Conservation (phyloP, 2,113 vertebrate species). For the Trematomus loennbergii region DNA sequence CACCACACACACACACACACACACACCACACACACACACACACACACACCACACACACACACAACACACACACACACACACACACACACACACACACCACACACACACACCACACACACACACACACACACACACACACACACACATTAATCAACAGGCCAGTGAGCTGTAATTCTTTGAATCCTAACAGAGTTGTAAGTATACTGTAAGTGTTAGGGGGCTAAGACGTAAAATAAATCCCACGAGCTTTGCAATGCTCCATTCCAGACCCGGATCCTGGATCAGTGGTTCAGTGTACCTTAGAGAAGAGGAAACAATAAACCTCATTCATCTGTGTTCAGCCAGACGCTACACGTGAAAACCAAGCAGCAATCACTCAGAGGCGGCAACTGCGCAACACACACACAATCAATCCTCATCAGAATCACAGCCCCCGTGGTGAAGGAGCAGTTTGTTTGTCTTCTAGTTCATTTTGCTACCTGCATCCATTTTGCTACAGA, state of each 20-base stretch:
- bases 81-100: conserved; percentile 15
- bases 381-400: conserved; percentile 31
- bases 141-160: not conserved
- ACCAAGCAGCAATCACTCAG: conserved; percentile 24
- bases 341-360: not conserved
- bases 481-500: conserved; percentile 12
- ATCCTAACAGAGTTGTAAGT: conserved; percentile 31
- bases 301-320: conserved; percentile 33
- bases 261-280: conserved; percentile 20
- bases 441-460: conserved; percentile 47
- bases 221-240: conserved; percentile 48
- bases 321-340: conserved; percentile 46
- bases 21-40: not conserved
- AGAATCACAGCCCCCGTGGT: conserved; percentile 11
- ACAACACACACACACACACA: conserved; percentile 16
- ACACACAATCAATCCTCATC: conserved; percentile 66
- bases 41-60: conserved; percentile 5
- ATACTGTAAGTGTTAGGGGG: not conserved
- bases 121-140: conserved; percentile 16
- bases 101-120: conserved; percentile 8
- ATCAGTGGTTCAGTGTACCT: conserved; percentile 60
- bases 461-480: conserved; percentile 44
- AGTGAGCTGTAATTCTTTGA: conserved; percentile 15
- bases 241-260: conserved; percentile 26
- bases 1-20: conserved; percentile 6